Percentiles rank a stretch among this genome's conserved stretches.
Evolutionary conservation across 92 coral and sea anemone species (phyloP).

Genomic region (Epizoanthus ramosus): DNA sequence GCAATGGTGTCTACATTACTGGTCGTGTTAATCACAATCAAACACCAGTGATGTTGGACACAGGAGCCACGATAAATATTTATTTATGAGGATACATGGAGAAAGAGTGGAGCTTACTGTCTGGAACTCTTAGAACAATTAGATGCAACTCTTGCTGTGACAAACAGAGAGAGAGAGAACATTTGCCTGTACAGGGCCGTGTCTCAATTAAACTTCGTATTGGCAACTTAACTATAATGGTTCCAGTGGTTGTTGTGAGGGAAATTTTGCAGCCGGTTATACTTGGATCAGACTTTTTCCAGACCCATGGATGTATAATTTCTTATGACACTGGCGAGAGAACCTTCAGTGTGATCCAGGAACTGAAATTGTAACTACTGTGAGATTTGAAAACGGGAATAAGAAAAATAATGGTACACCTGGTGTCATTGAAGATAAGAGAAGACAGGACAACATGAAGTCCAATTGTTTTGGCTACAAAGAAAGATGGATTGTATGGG

Average conservation of each 20-base stretch:
- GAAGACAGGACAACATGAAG: not conserved
- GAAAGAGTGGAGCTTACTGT: slow-evolving; percentile 42
- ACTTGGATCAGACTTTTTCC: no score
- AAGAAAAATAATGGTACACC: slow-evolving; percentile 53
- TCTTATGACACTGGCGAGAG: slow-evolving; percentile 46
- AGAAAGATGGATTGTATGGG: slow-evolving; percentile 48
- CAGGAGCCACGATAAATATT: slow-evolving; percentile 46
- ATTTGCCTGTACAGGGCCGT: slow-evolving; percentile 33
- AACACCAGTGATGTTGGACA: slow-evolving; percentile 47
- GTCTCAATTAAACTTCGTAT: slow-evolving; percentile 32
- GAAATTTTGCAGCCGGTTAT: slow-evolving; percentile 43
- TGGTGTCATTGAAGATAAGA: slow-evolving; percentile 39
- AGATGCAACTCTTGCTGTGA: slow-evolving; percentile 24
- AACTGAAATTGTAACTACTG: slow-evolving; percentile 36
- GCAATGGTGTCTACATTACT: slow-evolving; percentile 39
- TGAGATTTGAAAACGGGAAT: slow-evolving; percentile 30
- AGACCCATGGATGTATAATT: slow-evolving; percentile 52
- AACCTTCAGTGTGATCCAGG: slow-evolving; percentile 44
- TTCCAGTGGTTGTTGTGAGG: slow-evolving; percentile 43
- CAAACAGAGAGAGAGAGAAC: slow-evolving; percentile 35
- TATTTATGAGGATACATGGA: slow-evolving; percentile 51
- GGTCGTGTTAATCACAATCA: slow-evolving; percentile 42
- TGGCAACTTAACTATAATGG: slow-evolving; percentile 41
- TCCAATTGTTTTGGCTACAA: no score
- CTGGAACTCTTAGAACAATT: slow-evolving; percentile 41